Evolutionary conservation across 2,888 invertebrate genomes (phyloP), one percentile per base, ranked within the genome.

Genomic region (Diplolepis rosae): DNA sequence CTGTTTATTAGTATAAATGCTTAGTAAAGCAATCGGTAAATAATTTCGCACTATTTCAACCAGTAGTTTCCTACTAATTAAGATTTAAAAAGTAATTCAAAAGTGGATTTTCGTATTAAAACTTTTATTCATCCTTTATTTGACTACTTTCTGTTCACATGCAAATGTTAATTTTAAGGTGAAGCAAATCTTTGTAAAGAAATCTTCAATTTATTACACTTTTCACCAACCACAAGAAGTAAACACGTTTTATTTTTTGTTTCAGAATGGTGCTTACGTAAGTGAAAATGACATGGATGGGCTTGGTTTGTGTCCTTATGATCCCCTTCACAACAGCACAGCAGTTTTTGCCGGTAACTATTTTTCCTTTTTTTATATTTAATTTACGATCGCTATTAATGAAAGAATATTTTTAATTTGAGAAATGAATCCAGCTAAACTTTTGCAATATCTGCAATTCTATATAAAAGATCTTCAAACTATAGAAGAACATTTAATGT

Each of bases 301-400:
- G 13, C 93, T 94, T 80, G 96, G 96, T 54, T 91, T 96, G 76
- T 97, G 98, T 88, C 98, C 99, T 0, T 98, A 95, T 89, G 96
- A 97, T 89, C 98, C 98, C 4, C 93, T 94, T 77, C 98, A 98
- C 90, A 98, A 98, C 90, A 98, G 97, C 87, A 98, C 98, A 24
- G 95, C 96, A 56, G 94, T 97, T 79, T 95, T 93, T 88, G 92
- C 92, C 80, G 93, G 93, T 93, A 89, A 90, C 90, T 86, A 74
- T 72, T 42, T 45, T 32, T 45, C 24, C 11, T 71, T 30, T 42
- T 51, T 50, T 27, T 24, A 42, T 22, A 32, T 11, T 27, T 27
- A 15, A 15, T 56, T 35, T 56, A 56, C 18, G 3, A 52, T 45
- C 18, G 45, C 18, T 45, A 45, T 45, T 45, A 18, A 9, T n/a